Evolutionary conservation across 2,113 vertebrate species (phyloP).

Genomic region (Falcunculus frontatus): DNA sequence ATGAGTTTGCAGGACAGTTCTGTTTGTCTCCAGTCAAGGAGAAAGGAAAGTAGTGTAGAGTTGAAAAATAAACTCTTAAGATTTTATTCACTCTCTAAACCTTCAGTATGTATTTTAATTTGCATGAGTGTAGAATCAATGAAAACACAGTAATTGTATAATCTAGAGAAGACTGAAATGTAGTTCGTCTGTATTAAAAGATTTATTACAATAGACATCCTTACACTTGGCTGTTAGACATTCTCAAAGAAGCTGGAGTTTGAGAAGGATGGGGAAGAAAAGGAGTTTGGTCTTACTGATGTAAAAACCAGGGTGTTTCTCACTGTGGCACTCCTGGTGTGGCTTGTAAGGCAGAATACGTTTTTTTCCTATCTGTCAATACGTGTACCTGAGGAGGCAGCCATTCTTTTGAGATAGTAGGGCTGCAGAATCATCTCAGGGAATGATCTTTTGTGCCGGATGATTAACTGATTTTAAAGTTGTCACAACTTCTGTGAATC

Average conservation of each 20-base stretch:
- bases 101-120: neutral
- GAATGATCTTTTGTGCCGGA: neutral
- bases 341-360: accelerated
- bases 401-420: neutral
- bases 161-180: neutral
- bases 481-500: neutral
- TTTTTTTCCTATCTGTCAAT: neutral
- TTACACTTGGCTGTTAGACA: neutral
- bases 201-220: neutral
- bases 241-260: neutral
- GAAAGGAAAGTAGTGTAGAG: neutral
- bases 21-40: slow-evolving; percentile 53
- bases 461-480: neutral
- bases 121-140: neutral
- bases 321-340: neutral
- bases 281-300: neutral
- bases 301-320: neutral
- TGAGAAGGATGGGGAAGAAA: neutral
- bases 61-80: neutral
- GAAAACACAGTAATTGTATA: neutral
- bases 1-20: slow-evolving; percentile 4
- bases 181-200: neutral
- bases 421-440: neutral
- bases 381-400: neutral
- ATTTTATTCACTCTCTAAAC: neutral